Base-by-base conservation (phyloP, 92 coral and sea anemone species). In the Ricordea florida region DNA sequence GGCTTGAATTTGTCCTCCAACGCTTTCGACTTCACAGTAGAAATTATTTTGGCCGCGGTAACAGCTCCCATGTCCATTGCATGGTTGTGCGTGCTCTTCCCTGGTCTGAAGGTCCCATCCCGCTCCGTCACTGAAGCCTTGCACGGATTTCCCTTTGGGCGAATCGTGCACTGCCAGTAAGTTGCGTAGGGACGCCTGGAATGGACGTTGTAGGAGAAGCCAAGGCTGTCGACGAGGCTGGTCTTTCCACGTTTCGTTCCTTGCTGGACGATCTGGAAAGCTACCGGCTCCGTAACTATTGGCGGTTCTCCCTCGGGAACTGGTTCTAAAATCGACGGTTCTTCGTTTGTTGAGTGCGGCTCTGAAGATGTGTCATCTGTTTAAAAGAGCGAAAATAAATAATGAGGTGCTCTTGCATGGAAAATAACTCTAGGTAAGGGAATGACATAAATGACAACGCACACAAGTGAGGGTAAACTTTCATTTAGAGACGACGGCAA, bases 161-260 rank as follows among this genome's bases (percentile, higher is more conserved):
- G 72, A 15, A 76, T 78, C 23, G 89, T 83, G 47, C 89, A 83
- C 31, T 83, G 89, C 84, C 89, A 83, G 76, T 83, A 83, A 0
- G 89, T 83, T 0, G 84, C 83, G 47, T 34, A 82, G 0, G 83
- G 18, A 25, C 87, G 20, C 53, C 33, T 61, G 11, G 66, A 60
- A 8, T 30, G 43, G 16, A 81, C 76, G 38, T 81, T 81, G 42
- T 72, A 81, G 1, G 70, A 13, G 52, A 59, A 72, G 1, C 86
- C 74, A 3, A 41, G 51, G 33, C 86, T 72, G 62, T 80, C 81
- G 7, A 80, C 61, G 13, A 72, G 40, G 21, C 37, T 80, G 25
- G 70, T 14, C 50, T 65, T 76, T 36, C 60, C 10, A 8, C 66
- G 10, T 43, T 76, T 32, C 0, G 77, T 44, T 5, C 64, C 66